These are phyloP conservation scores for Saccostrea glomerata DNA, from an alignment of 1,140 invertebrate species.

Conservation along the genomic window DNA sequence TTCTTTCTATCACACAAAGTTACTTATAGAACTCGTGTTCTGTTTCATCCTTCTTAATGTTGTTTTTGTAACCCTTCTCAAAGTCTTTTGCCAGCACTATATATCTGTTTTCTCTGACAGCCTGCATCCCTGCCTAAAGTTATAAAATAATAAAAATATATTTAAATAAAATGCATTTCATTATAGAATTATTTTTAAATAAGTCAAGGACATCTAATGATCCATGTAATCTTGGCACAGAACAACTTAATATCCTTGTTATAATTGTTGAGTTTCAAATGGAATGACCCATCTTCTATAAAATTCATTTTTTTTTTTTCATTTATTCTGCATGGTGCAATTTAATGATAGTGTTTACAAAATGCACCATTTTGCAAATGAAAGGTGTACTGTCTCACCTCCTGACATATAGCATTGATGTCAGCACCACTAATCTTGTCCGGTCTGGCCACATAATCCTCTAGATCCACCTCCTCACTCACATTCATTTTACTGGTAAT, in stretches of 20 bases:
- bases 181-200: too few species aligned
- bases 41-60: conserved; percentile 99
- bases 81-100: conserved; percentile 99
- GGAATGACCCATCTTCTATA: too few species aligned
- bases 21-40: conserved; percentile 99
- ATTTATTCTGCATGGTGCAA: too few species aligned
- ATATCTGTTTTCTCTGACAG: conserved; percentile 98
- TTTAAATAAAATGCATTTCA: too few species aligned
- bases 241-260: too few species aligned
- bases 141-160: conserved; percentile 39
- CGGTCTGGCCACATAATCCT: conserved; percentile 98
- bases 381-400: conserved; percentile 83
- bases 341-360: neutral
- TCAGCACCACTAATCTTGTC: conserved; percentile 99
- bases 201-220: too few species aligned
- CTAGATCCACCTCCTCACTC: conserved; percentile 99
- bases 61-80: conserved; percentile 99
- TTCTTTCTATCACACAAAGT: neutral
- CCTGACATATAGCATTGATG: conserved; percentile 99
- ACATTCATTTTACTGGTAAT: conserved; percentile 99
- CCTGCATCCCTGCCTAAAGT: conserved; percentile 91
- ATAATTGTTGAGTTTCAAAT: too few species aligned
- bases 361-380: neutral
- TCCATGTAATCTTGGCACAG: too few species aligned
- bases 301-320: too few species aligned